Conservation (phyloP, 2,113 vertebrate genomes). For the Gymnocephalus cernua region DNA sequence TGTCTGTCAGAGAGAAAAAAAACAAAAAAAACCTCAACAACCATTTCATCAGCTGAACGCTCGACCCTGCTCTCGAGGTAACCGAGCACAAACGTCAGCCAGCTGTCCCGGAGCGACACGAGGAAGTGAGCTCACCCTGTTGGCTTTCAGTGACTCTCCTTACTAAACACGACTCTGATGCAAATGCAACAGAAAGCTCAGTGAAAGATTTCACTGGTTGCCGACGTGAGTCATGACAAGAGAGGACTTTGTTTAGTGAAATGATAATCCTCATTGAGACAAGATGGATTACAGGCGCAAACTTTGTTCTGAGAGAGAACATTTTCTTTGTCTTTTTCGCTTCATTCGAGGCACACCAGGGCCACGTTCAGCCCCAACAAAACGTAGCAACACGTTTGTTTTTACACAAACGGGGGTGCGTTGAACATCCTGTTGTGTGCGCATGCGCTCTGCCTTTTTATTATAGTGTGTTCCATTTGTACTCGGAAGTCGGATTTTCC, state of each 20-base stretch:
- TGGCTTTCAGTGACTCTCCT: not conserved
- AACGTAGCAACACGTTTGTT: too few relatives aligned
- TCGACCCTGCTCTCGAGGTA: constrained; percentile 28
- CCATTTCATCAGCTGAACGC: constrained; percentile 17
- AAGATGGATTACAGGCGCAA: not conserved
- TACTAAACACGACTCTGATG: not conserved
- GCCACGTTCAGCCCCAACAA: too few relatives aligned
- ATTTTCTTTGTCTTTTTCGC: too few relatives aligned
- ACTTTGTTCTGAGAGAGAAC: not conserved
- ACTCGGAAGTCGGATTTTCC: too few relatives aligned
- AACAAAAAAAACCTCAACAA: not conserved
- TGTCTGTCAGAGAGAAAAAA: constrained; percentile 23
- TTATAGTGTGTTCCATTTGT: too few relatives aligned
- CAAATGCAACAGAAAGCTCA: not conserved
- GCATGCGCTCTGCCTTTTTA: too few relatives aligned
- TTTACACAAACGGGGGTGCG: too few relatives aligned
- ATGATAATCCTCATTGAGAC: not conserved
- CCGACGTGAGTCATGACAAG: not conserved
- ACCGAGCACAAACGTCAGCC: constrained; percentile 12
- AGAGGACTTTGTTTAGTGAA: not conserved
- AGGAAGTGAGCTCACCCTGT: constrained; percentile 47
- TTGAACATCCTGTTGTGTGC: too few relatives aligned
- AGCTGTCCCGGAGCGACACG: constrained; percentile 17
- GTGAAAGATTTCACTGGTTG: constrained; percentile 6
- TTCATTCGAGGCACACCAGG: not conserved